Conservation (phyloP, 2,888 invertebrate species). For the Lottia scabra region DNA sequence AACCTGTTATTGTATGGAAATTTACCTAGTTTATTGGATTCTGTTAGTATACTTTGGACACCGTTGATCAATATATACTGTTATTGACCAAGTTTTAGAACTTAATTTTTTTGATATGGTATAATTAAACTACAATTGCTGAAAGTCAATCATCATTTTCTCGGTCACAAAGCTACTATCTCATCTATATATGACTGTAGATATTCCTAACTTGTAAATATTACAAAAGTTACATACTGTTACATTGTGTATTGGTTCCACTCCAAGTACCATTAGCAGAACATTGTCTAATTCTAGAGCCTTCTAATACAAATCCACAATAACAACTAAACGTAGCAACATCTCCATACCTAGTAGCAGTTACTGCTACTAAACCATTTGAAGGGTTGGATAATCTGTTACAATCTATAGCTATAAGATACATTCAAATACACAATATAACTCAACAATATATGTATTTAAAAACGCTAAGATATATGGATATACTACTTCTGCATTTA, state of each 20-base stretch:
- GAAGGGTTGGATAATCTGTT: conserved; percentile 32
- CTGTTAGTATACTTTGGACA: too few relatives aligned
- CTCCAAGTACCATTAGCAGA: conserved; percentile 45
- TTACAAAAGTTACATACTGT: conserved; percentile 36
- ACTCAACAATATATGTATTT: too few relatives aligned
- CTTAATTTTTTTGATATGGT: too few relatives aligned
- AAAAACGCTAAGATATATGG: too few relatives aligned
- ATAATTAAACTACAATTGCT: too few relatives aligned
- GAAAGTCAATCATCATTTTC: too few relatives aligned
- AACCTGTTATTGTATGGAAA: too few relatives aligned
- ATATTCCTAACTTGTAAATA: background rate
- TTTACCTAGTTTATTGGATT: too few relatives aligned
- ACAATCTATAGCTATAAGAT: conserved; percentile 46
- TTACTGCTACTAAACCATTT: conserved; percentile 39
- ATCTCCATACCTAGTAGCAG: conserved; percentile 31
- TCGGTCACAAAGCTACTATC: background rate
- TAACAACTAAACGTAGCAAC: conserved; percentile 45
- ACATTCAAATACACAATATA: background rate
- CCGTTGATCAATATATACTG: too few relatives aligned
- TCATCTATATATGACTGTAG: too few relatives aligned
- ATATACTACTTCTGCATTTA: too few relatives aligned
- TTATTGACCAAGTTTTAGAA: too few relatives aligned
- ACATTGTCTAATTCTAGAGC: conserved; percentile 39
- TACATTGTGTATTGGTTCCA: conserved; percentile 43
- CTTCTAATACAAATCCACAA: conserved; percentile 46